phyloP scores from a whole-genome alignment of 2,888 invertebrate genomes.

The Oligia latruncula region DNA sequence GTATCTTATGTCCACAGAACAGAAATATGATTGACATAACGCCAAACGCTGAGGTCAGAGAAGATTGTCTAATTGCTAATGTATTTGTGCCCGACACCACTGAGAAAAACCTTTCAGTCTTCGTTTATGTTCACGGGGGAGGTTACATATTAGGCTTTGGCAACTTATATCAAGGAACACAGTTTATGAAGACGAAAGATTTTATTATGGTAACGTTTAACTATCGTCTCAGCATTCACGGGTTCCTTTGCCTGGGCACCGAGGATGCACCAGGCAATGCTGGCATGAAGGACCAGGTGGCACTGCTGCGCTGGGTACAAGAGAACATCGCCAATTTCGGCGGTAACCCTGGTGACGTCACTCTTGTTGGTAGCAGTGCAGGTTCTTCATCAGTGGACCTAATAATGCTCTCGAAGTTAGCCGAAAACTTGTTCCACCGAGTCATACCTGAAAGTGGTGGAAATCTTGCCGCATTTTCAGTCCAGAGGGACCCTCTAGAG shows the following conservation, averaged over 20 bases:
- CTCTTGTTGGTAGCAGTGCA: constrained; percentile 62
- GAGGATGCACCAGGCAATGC: too few species aligned
- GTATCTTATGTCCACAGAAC: constrained; percentile 70
- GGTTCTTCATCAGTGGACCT: constrained; percentile 62
- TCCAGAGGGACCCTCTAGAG: constrained; percentile 72
- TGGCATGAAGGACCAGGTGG: too few species aligned
- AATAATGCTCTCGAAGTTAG: too few species aligned
- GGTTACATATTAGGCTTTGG: constrained; percentile 64
- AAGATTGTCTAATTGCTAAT: constrained; percentile 81
- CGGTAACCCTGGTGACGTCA: too few species aligned
- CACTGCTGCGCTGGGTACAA: too few species aligned
- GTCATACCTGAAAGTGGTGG: constrained; percentile 76
- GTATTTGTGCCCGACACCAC: constrained; percentile 79
- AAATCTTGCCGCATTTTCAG: constrained; percentile 65
- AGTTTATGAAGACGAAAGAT: constrained; percentile 47
- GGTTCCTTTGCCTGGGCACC: too few species aligned
- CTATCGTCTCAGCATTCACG: too few species aligned
- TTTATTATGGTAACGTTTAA: too few species aligned
- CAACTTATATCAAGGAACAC: constrained; percentile 11
- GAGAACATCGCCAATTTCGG: too few species aligned
- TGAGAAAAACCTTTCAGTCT: constrained; percentile 68
- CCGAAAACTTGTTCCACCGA: constrained; percentile 74
- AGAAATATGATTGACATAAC: rapidly evolving
- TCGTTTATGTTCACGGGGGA: constrained; percentile 75
- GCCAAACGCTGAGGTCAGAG: constrained; percentile 57